phyloP scores from a whole-genome alignment of 2,888 invertebrate species.

The Perizoma affinitatum region DNA sequence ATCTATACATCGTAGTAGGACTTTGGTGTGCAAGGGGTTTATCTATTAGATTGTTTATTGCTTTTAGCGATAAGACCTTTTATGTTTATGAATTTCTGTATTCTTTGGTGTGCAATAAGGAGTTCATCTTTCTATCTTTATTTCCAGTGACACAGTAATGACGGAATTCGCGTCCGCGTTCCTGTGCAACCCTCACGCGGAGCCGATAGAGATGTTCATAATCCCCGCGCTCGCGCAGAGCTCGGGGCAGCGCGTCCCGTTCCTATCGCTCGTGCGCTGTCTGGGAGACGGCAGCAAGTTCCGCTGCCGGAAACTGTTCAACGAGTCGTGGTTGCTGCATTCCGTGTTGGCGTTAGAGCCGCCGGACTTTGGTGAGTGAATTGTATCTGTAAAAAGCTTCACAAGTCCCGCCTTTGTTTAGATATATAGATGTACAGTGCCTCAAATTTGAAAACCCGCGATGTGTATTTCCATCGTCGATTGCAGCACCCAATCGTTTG shows the following conservation, averaged over 20 bases:
- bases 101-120: no score
- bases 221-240: slow-evolving; percentile 87
- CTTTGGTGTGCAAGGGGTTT: no score
- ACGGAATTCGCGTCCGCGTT: slow-evolving; percentile 87
- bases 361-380: slow-evolving; percentile 84
- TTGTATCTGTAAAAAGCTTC: no score
- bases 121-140: not conserved
- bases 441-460: no score
- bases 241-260: slow-evolving; percentile 74
- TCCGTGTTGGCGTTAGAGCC: slow-evolving; percentile 88
- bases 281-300: slow-evolving; percentile 68
- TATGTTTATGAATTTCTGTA: no score
- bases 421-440: no score
- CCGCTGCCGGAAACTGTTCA: slow-evolving; percentile 71
- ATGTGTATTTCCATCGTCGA: no score
- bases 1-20: no score
- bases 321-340: slow-evolving; percentile 87
- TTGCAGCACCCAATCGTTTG: no score
- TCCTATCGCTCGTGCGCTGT: slow-evolving; percentile 73
- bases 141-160: slow-evolving; percentile 68
- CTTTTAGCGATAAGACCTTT: no score
- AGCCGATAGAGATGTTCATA: slow-evolving; percentile 87
- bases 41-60: no score
- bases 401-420: no score
- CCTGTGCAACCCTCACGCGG: slow-evolving; percentile 86